Percentiles rank a stretch among this genome's conserved stretches.
phyloP scores from a whole-genome alignment of 2,113 vertebrate species.

The Sturnira hondurensis region DNA sequence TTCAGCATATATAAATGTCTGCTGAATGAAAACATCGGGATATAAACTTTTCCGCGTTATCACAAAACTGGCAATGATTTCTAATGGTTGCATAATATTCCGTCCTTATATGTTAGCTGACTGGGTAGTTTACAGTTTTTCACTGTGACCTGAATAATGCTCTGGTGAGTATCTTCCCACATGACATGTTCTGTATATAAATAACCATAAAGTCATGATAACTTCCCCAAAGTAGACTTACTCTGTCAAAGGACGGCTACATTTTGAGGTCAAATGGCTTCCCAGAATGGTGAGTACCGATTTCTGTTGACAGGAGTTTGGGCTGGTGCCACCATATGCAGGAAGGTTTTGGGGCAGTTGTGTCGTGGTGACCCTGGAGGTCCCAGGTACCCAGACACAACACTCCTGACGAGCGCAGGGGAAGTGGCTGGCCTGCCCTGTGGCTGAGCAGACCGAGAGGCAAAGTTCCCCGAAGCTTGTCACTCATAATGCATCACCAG shows the following conservation, averaged over 20 bases:
- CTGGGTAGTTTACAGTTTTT: neutral
- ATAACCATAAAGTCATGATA: neutral
- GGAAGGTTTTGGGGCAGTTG: neutral
- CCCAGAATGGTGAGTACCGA: neutral
- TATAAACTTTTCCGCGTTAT: neutral
- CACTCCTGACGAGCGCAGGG: neutral
- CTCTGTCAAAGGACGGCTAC: neutral
- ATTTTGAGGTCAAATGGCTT: neutral
- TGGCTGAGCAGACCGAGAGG: neutral
- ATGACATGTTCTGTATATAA: neutral
- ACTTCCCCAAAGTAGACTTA: neutral
- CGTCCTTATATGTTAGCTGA: neutral
- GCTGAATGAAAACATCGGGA: too few species aligned
- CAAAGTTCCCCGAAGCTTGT: neutral
- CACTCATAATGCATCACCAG: neutral
- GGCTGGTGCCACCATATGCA: neutral
- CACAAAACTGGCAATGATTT: neutral
- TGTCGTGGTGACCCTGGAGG: neutral
- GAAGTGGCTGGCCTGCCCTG: neutral
- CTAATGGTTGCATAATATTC: neutral
- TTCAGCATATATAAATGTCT: too few species aligned
- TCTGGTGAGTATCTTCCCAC: neutral
- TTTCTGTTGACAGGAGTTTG: neutral
- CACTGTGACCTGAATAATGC: neutral
- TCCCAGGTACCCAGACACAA: neutral